Base-by-base conservation (phyloP, 2,797 vertebrate species). In the Buphagus erythrorhynchus region DNA sequence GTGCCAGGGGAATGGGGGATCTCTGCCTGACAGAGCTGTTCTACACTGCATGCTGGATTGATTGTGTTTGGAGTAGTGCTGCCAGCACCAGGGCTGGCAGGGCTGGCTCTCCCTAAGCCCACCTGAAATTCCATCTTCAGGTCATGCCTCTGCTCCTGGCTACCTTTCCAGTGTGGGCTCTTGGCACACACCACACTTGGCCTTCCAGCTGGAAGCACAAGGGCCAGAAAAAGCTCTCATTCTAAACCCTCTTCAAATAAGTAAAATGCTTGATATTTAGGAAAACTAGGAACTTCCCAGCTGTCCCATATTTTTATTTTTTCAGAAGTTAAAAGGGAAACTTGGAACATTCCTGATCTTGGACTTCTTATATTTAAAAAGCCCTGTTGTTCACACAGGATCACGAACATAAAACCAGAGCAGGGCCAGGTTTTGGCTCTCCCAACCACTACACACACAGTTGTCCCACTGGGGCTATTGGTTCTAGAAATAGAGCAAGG, bases 101-200 rank as follows among this genome's bases (percentile, higher is more conserved):
- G 26, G 31, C 17, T 72, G 54, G 3, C 14, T 66, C 46, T 69
- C 25, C 26, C 35, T 62, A 74, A 9, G 8, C 21, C 13, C 65
- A 62, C 40, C 43, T 42, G 33, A 66, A 91, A 84, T 83, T 13
- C 5, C 43, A 36, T 9, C 38, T 52, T 24, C 43, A 28, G 11
- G 25, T 58, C 16, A 35, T 11, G 29, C 31, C n/a, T 35, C 59
- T 21, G 35, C 48, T 20, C 58, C 67, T 55, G 38, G 18, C 10
- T 15, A 4, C 38, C 2, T 1, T 58, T 69, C 42, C 2, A 2
- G 16, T 57, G 4, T 42, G 67, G 46, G 42, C 31, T 69, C 66
- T 17, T 3, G 1, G 40, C 33, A 52, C 5, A 1, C 8, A 13
- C 8, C 33, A 40, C 1, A 0, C 43, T 45, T 0, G 0, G 55